Conservation (phyloP, 2,113 vertebrate genomes). For the Menura novaehollandiae region DNA sequence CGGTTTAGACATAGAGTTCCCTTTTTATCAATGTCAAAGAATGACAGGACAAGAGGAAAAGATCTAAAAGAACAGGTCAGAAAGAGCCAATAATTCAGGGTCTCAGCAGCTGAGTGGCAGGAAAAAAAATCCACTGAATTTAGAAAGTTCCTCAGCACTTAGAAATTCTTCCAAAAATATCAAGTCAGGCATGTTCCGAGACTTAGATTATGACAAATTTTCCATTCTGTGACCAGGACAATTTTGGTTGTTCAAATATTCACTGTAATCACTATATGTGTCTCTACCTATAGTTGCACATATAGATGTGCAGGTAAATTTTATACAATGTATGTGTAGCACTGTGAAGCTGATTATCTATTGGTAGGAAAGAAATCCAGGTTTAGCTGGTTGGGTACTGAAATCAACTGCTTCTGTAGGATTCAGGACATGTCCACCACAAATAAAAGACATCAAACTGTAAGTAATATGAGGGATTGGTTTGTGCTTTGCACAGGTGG, state of each 20-base stretch:
- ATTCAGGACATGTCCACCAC: neutral
- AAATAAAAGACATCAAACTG: neutral
- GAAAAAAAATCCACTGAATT: neutral
- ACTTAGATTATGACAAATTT: neutral
- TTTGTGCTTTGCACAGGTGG: neutral
- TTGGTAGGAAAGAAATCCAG: neutral
- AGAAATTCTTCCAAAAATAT: neutral
- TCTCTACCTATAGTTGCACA: neutral
- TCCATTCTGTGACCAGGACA: neutral
- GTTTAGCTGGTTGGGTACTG: accelerated
- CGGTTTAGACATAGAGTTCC: neutral
- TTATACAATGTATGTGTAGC: neutral
- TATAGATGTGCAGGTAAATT: neutral
- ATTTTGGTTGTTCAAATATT: neutral
- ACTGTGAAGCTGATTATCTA: neutral
- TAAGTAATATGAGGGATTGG: neutral
- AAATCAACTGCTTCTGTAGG: neutral
- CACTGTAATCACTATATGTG: neutral
- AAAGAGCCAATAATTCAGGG: neutral
- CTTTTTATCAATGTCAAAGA: neutral
- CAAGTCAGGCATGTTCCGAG: neutral
- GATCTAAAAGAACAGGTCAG: neutral
- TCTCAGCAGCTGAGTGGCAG: neutral
- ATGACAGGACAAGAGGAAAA: neutral
- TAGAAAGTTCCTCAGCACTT: neutral